A percentile compares a stretch with the other conserved stretches of the same genome.
Evolutionary conservation across 1,140 invertebrate genomes (phyloP).

Genomic region (Papilio polytes): DNA sequence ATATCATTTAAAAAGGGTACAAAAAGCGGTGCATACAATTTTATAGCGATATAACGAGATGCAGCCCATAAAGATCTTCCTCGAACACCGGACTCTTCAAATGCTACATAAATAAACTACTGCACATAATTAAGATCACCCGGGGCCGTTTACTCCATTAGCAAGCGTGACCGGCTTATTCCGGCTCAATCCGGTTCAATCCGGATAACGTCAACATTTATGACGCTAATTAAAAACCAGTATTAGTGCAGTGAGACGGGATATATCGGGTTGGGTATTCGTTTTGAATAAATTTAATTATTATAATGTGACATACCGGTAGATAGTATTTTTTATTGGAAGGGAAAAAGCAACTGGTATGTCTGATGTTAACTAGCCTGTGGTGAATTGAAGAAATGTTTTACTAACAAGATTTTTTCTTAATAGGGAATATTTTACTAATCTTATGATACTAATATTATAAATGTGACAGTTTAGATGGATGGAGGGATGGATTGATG

Average conservation of each 20-base stretch:
- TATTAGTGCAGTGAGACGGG: background rate
- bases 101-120: slow-evolving; percentile 14
- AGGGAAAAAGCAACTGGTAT: background rate
- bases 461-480: too few relatives aligned
- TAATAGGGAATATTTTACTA: too few relatives aligned
- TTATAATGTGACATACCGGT: background rate
- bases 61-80: background rate
- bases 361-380: too few relatives aligned
- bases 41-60: slow-evolving; percentile 1
- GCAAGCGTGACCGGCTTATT: slow-evolving; percentile 17
- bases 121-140: slow-evolving; percentile 10
- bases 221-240: slow-evolving; percentile 32
- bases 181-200: slow-evolving; percentile 7
- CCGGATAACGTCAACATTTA: slow-evolving; percentile 22
- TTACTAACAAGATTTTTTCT: too few relatives aligned
- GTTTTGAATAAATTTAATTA: background rate
- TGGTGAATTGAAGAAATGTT: too few relatives aligned
- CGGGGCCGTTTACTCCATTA: slow-evolving; percentile 13
- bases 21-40: background rate
- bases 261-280: slow-evolving; percentile 6
- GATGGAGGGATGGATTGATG: too few relatives aligned
- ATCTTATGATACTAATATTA: too few relatives aligned
- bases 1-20: background rate
- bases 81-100: background rate
- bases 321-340: background rate